phyloP scores from a whole-genome alignment of 2,113 vertebrate genomes.

The Muntiacus reevesi region DNA sequence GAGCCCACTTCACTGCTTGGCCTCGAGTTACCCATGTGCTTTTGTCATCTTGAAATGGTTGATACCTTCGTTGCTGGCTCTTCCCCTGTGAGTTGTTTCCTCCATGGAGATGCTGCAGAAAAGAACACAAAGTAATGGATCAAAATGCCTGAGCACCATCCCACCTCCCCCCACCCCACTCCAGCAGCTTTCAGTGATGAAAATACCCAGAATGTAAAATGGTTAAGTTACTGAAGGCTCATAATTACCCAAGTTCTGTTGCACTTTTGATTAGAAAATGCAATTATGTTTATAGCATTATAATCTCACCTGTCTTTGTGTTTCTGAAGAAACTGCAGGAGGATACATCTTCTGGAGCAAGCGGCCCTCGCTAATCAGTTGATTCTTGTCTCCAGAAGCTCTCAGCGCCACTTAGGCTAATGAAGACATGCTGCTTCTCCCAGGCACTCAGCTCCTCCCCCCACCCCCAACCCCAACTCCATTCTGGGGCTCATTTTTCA shows the following conservation, averaged over 20 bases:
- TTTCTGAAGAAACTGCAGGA: not conserved
- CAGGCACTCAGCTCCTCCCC: not conserved
- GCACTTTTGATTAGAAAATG: slow-evolving; percentile 15
- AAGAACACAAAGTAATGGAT: not conserved
- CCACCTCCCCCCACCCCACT: accelerated
- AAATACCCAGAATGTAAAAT: not conserved
- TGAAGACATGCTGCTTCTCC: not conserved
- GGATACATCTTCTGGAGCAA: not conserved
- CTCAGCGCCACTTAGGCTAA: not conserved
- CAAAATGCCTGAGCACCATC: not conserved
- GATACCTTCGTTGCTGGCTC: not conserved
- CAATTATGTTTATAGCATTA: not conserved
- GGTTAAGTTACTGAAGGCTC: not conserved
- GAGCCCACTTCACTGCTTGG: not conserved
- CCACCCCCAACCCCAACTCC: not conserved
- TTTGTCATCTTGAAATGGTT: not conserved
- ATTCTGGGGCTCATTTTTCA: not conserved
- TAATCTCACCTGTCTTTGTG: not conserved
- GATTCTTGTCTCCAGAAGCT: not conserved
- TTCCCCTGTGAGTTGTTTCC: not conserved
- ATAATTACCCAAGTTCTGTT: not conserved
- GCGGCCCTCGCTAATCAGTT: not conserved
- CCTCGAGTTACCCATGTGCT: not conserved
- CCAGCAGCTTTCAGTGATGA: not conserved
- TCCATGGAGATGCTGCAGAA: not conserved